phyloP scores from a whole-genome alignment of 2,113 vertebrate genomes.

The Nibea coibor region DNA sequence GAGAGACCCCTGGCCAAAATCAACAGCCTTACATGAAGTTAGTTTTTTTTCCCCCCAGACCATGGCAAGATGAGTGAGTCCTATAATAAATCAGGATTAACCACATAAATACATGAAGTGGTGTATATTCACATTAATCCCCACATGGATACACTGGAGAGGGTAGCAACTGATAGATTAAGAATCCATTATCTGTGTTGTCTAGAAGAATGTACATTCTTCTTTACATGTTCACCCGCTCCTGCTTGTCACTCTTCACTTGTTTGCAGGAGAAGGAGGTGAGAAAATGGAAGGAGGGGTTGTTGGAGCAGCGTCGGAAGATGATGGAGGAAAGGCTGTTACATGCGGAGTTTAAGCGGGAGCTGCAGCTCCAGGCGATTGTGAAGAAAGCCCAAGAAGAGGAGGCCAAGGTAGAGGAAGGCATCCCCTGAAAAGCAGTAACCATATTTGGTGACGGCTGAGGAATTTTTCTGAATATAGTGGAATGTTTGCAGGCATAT shows the following conservation, averaged over 20 bases:
- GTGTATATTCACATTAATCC: conserved; percentile 65
- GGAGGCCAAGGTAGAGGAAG: conserved; percentile 91
- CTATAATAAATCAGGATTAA: conserved; percentile 72
- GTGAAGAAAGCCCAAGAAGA: conserved; percentile 99
- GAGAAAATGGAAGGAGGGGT: conserved; percentile 97
- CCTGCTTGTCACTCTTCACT: conserved; percentile 7
- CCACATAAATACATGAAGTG: conserved; percentile 73
- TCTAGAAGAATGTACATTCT: conserved; percentile 20
- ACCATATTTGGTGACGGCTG: neutral
- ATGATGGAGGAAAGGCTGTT: conserved; percentile 99
- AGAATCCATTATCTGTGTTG: conserved; percentile 43
- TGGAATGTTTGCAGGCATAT: neutral
- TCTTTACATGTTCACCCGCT: neutral
- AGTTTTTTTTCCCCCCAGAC: conserved; percentile 70
- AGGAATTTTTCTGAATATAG: neutral
- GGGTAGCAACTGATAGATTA: conserved; percentile 38
- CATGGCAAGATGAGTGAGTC: conserved; percentile 61
- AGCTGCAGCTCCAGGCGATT: conserved; percentile 97
- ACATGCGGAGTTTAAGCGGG: conserved; percentile 96
- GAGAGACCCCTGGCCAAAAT: conserved; percentile 72
- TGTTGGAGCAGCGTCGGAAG: conserved; percentile 93
- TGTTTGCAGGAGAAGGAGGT: conserved; percentile 94
- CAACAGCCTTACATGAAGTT: conserved; percentile 77
- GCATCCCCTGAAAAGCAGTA: neutral
- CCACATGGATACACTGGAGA: conserved; percentile 19